Evolutionary conservation across 2,888 invertebrate genomes (phyloP), one percentile per base, ranked within the genome.

Genomic region (Drosophila kuntzei): DNA sequence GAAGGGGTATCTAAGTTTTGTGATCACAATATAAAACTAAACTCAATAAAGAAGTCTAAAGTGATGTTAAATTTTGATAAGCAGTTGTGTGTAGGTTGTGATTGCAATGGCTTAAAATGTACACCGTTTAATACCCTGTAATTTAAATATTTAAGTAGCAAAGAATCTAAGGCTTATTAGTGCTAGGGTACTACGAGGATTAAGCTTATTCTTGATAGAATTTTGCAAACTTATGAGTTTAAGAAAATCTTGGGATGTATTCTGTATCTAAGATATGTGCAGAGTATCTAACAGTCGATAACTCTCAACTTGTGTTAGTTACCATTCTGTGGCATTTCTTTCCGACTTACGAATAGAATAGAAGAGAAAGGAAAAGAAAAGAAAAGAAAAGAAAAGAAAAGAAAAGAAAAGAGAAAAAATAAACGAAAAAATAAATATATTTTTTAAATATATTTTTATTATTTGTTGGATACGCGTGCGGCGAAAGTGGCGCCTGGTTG

Each of bases 401-500:
- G 27, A 7, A n/a, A 12, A 12, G 2, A 18, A 7, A 25, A 16
- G 22, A 51, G 11, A 12, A 14, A 29, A 53, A 41, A 39, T 18
- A 20, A 39, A 9, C 29, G 25, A 50, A 7, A 37, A 57, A 57
- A 32, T 14, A 46, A 22, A 12, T 25, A 47, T 2, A 36, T 29
- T 34, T 50, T 60, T 41, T 47, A 46, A 51, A 57, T 36, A 65
- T 49, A 29, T 53, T 60, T 66, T 53, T 75, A 66, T 63, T 49
- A 44, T 43, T 46, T 58, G 47, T 49, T 20, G 46, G 53, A 14
- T 9, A 39, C 41, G 16, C 53, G 61, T 43, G 34, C 47, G 59
- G 55, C 25, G 22, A 32, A 25, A 44, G 32, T 67, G 75, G 75
- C 67, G 74, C 55, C 80, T 37, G 51, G 22, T 44, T 55, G 64